Percentiles rank a stretch among this genome's conserved stretches.
phyloP scores from a whole-genome alignment of 2,888 invertebrate species.

The Drosophila imparisetae region DNA sequence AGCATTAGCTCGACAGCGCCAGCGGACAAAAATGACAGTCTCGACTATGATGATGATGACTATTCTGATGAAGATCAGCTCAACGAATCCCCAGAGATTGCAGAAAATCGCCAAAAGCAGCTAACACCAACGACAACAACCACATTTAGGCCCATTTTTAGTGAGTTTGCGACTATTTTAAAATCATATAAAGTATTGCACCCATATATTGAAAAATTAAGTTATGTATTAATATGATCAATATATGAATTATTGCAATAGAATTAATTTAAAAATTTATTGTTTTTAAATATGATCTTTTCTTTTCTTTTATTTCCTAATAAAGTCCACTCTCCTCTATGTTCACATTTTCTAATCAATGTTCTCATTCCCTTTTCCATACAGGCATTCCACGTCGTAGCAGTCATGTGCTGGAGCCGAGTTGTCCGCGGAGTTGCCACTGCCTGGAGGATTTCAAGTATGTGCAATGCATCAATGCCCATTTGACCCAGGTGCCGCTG shows the following conservation, averaged over 20 bases:
- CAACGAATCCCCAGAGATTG: constrained; percentile 48
- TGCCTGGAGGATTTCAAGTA: constrained; percentile 81
- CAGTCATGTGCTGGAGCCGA: constrained; percentile 79
- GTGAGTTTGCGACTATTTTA: constrained; percentile 41
- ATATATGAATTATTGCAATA: neutral
- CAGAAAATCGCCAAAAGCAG: constrained; percentile 59
- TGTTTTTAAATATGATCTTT: neutral
- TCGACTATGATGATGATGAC: constrained; percentile 69
- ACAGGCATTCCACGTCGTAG: constrained; percentile 79
- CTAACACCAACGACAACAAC: constrained; percentile 65
- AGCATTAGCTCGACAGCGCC: constrained; percentile 78
- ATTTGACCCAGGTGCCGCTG: constrained; percentile 85
- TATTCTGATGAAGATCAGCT: constrained; percentile 61
- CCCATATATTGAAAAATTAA: neutral
- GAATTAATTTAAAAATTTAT: neutral
- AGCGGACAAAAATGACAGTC: constrained; percentile 32
- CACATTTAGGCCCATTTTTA: constrained; percentile 71
- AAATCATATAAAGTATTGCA: neutral
- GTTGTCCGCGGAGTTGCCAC: constrained; percentile 81
- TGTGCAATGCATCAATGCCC: constrained; percentile 85
- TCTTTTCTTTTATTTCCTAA: neutral
- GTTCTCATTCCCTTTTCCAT: neutral
- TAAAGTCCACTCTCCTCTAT: neutral
- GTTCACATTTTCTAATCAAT: neutral
- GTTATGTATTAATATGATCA: too few relatives aligned